Percentiles rank a stretch among this genome's conserved stretches.
phyloP scores from a whole-genome alignment of 2,888 invertebrate species.

The Thera britannica region DNA sequence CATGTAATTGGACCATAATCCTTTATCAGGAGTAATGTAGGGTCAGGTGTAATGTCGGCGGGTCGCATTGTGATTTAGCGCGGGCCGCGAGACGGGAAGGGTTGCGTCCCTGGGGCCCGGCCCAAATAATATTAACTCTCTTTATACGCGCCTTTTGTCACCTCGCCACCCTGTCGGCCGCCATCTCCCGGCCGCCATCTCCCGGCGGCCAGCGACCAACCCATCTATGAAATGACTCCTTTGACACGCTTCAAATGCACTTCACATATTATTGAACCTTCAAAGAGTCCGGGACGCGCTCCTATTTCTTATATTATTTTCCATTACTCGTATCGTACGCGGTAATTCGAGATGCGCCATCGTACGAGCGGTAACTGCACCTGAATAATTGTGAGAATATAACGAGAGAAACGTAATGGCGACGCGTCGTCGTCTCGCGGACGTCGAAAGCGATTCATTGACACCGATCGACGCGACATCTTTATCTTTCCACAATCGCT shows the following conservation, averaged over 20 bases:
- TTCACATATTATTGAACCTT: constrained; percentile 54
- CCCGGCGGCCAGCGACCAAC: constrained; percentile 34
- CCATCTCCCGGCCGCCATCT: constrained; percentile 6
- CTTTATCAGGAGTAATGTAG: constrained; percentile 52
- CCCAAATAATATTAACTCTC: constrained; percentile 70
- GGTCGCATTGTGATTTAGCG: constrained; percentile 50
- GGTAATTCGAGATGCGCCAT: constrained; percentile 7
- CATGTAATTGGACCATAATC: constrained; percentile 60
- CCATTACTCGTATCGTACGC: constrained; percentile 3
- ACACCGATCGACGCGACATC: constrained; percentile 45
- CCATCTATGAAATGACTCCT: constrained; percentile 64
- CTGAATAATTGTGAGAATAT: constrained; percentile 31
- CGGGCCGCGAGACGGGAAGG: constrained; percentile 39
- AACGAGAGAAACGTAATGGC: constrained; percentile 35
- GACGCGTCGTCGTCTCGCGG: constrained; percentile 8
- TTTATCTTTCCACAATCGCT: constrained; percentile 51
- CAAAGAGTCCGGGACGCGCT: constrained; percentile 36
- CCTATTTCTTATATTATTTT: constrained; percentile 3
- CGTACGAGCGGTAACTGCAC: constrained; percentile 14
- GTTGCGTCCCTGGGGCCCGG: constrained; percentile 41
- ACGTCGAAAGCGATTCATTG: constrained; percentile 28
- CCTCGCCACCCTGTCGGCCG: constrained; percentile 47
- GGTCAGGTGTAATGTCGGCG: constrained; percentile 52
- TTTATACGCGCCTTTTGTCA: constrained; percentile 60
- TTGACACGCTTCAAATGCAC: constrained; percentile 60